Base-by-base conservation (phyloP, 1,140 invertebrate genomes). In the Drosophila eugracilis region DNA sequence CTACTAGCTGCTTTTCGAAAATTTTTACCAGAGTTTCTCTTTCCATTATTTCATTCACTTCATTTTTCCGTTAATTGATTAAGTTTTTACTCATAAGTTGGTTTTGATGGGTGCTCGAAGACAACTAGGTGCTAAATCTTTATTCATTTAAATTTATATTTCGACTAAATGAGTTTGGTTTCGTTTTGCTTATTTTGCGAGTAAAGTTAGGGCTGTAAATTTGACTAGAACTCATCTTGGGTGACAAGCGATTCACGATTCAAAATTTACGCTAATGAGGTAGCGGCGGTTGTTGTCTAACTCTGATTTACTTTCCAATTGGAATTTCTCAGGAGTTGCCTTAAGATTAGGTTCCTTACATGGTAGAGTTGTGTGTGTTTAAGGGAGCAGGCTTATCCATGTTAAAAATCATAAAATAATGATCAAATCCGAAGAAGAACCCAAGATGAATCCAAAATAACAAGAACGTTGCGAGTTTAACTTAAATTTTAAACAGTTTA, bases 241-340 rank as follows among this genome's bases (percentile, higher is more conserved):
- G 10, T 26, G 34, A 28, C 9, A 58, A 28, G 49, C 45, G 54
- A 60, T 48, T 72, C 63, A n/a, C 41, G 21, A 57, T 71, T 60
- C 53, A 48, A 72, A 50, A 80, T 74, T 90, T 74, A 81, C 67
- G 74, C 79, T 74, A 85, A 71, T 91, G 90, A 91, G 90, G 90
- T 91, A 90, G 79, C 73, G 58, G 50, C 74, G 77, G 90, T 85
- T 86, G 63, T 66, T 80, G 62, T 69, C 65, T 30, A 17, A 54
- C 74, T 73, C 30, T 24, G 45, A 39, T 37, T 32, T 21, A 6
- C 19, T 36, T 48, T 49, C 24, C 30, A 15, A 12, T 7, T 19
- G 49, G 42, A 63, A 53, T 17, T 45, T 37, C 34, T 58, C 59
- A 17, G 66, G 71, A 75, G 72, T 55, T 48, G 59, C 52, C 71